A percentile compares a stretch with the other conserved stretches of the same genome.
These are phyloP conservation scores for Corbicula japonica DNA, from an alignment of 2,888 invertebrate species.

Conservation along the genomic window DNA sequence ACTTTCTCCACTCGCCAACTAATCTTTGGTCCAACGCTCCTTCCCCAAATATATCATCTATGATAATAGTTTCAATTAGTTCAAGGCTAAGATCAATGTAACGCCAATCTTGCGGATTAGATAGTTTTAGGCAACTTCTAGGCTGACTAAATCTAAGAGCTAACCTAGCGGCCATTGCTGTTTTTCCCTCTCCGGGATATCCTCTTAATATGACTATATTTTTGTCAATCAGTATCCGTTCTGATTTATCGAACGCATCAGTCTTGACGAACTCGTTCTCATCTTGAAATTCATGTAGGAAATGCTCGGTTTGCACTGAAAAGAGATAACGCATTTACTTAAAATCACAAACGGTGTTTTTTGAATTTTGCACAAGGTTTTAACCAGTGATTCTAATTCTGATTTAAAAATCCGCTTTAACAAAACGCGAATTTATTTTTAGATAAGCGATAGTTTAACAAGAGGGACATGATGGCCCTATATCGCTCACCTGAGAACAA, in stretches of 20 bases:
- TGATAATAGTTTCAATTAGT: conserved; percentile 21
- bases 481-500: too few relatives aligned
- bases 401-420: too few relatives aligned
- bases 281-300: background rate
- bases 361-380: too few relatives aligned
- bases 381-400: too few relatives aligned
- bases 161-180: conserved; percentile 9
- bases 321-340: too few relatives aligned
- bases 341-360: too few relatives aligned
- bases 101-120: conserved; percentile 16
- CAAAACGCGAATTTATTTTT: too few relatives aligned
- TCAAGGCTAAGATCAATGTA: conserved; percentile 18
- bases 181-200: conserved; percentile 33
- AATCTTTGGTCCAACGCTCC: conserved; percentile 19
- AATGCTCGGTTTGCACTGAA: too few relatives aligned
- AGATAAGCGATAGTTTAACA: too few relatives aligned
- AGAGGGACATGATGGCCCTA: too few relatives aligned
- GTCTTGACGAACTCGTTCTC: conserved; percentile 7
- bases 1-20: conserved; percentile 1
- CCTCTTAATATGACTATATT: conserved; percentile 16
- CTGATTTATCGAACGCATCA: background rate
- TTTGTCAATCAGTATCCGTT: background rate
- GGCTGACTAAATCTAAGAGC: background rate
- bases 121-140: conserved; percentile 10
- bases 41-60: too few relatives aligned